Conservation (phyloP, 1,140 invertebrate genomes). For the Pseudachorutes palmiensis region DNA sequence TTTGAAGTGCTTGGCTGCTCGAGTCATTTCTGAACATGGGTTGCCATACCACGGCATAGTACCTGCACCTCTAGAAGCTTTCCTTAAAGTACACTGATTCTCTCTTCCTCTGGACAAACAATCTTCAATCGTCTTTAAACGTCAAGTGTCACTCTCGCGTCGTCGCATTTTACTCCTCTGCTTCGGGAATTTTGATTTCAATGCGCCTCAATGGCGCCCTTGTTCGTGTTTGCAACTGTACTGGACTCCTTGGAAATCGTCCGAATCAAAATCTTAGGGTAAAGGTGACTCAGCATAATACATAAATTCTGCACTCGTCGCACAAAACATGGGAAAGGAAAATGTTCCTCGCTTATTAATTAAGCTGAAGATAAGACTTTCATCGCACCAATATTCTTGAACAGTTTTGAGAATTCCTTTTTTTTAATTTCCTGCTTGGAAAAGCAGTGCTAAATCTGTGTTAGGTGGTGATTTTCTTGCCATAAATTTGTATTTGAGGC, state of each 20-base stretch:
- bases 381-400: background rate
- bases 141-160: background rate
- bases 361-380: background rate
- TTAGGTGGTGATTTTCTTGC: background rate
- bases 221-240: background rate
- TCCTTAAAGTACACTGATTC: slow-evolving; percentile 49
- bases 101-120: background rate
- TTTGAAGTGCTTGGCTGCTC: slow-evolving; percentile 70
- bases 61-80: slow-evolving; percentile 49
- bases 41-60: slow-evolving; percentile 55
- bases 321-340: background rate
- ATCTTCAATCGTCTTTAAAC: background rate
- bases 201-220: background rate
- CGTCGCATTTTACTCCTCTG: background rate
- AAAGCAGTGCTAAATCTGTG: background rate
- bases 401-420: background rate
- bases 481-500: background rate
- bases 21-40: slow-evolving; percentile 58
- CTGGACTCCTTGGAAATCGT: too few relatives aligned
- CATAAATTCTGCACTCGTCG: background rate
- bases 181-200: background rate
- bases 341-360: background rate
- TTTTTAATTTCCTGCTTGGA: background rate
- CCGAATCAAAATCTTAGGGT: too few relatives aligned
- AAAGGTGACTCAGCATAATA: background rate